Base-by-base conservation (phyloP, 2,113 vertebrate genomes). In the Centropus unirufus region DNA sequence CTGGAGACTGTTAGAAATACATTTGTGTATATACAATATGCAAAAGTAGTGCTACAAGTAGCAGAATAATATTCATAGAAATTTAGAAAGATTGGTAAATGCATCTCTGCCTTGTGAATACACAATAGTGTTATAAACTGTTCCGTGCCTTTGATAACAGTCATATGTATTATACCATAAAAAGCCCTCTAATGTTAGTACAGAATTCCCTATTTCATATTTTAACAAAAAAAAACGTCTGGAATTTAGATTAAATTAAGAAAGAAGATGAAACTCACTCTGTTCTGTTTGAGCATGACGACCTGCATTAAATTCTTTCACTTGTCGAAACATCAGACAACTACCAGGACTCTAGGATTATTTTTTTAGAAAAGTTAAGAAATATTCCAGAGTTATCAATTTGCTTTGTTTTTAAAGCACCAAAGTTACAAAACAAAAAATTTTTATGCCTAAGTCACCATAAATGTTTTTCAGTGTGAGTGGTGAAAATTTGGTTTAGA, bases 401-500 rank as follows among this genome's bases (percentile, higher is more conserved):
- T 88, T 82, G 8, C 22, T 17, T 69, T 77, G 4, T 40, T 64
- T 94, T 94, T 29, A 87, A 70, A 54, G 21, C 34, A 51, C 12
- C 11, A n/a, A 62, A 87, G 30, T 39, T 58, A 49, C 4, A 54
- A 67, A 84, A 5, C 8, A n/a, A 54, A 82, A 27, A 1, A 16
- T 29, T 80, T 78, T 86, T 6, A 23, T 70, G 20, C 22, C 17
- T 81, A 62, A 83, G 15, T 62, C 42, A 64, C 36, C 22, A 27
- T 61, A 63, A 67, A 2, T 79, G 19, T 32, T 87, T 80, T 85
- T 89, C 40, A 62, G 12, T 55, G 8, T 63, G 26, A 78, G 21
- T 49, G 85, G 24, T 52, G n/a, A 68, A 86, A 87, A 66, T 58
- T 47, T 85, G 26, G 20, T 80, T 91, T 88, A 73, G 21, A 81